These are phyloP conservation scores for Glossosoma conforme DNA, from an alignment of 1,140 invertebrate genomes.

Conservation along the genomic window DNA sequence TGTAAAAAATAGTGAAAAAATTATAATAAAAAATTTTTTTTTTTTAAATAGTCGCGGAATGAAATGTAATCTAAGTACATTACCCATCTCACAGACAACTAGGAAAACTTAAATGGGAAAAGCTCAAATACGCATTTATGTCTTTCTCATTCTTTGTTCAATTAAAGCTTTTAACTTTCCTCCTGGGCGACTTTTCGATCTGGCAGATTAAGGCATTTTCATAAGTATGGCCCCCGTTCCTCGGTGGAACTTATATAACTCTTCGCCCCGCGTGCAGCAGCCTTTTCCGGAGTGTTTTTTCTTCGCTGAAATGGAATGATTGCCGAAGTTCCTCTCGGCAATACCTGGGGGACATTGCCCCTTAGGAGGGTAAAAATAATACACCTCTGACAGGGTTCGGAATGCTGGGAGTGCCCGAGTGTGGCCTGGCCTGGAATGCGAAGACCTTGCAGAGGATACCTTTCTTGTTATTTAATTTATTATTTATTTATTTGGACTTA, in stretches of 20 bases:
- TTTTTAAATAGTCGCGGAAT: no score
- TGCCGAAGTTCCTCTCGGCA: not conserved
- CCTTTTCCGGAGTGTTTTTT: constrained; percentile 4
- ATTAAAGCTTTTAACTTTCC: constrained; percentile 9
- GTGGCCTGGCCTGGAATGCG: no score
- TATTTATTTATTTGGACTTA: no score
- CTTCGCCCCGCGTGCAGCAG: not conserved
- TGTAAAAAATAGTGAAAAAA: no score
- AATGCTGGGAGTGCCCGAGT: not conserved
- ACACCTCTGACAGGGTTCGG: not conserved
- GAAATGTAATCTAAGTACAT: no score
- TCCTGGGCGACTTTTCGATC: not conserved
- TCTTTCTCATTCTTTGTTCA: not conserved
- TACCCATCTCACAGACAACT: no score
- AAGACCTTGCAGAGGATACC: no score
- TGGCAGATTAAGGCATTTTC: constrained; percentile 6
- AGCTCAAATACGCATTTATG: constrained; percentile 11
- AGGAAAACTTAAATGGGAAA: constrained; percentile 14
- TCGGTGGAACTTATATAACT: constrained; percentile 2
- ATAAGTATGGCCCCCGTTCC: constrained; percentile 2
- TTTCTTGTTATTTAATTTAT: no score
- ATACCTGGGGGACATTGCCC: not conserved
- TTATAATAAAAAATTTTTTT: constrained; percentile 2
- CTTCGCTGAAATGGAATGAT: constrained; percentile 3
- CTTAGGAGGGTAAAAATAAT: not conserved